Evolutionary conservation across 2,888 invertebrate genomes (phyloP), one percentile per base, ranked within the genome.

Genomic region (Aphrophora alni): DNA sequence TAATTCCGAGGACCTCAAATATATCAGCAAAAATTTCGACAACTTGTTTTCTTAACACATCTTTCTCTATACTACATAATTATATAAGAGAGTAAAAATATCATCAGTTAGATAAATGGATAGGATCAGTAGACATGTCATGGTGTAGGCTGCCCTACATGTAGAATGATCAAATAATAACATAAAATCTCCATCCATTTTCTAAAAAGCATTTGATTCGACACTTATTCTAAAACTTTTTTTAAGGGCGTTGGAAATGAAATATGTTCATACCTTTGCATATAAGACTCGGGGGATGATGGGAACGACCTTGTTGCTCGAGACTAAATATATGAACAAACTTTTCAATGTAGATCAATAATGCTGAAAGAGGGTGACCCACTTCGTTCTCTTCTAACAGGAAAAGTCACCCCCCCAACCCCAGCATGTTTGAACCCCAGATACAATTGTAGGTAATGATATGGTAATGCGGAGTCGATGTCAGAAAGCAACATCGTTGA

Each of bases 331-430:
- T 59, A 21, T 59, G 59, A 59, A 59, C 59, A 59, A 59, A 59
- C 21, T 44, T 17, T 59, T 59, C 21, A 59, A 59, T 59, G 59
- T n/a, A 8, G 59, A 59, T 59, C 59, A 59, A 59, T 59, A 59
- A 59, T 12, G 59, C 59, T 59, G 59, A 59, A 59, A 59, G 59
- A 59, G 59, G 59, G 59, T 59, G 59, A 59, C 59, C 59, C 59
- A 59, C 21, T 59, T 59, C 59, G 59, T 59, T 21, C 21, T n/a
- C 21, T 59, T 0, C 59, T 21, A 59, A 59, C n/a, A n/a, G 21
- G 59, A 59, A 59, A 59, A 21, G n/a, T 21, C n/a, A 21, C 59
- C 59, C 59, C 59, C n/a, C 8, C 44, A 5, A 12, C 59, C 14
- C 14, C 44, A 14, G 10, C 44, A 10, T 5, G 14, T 10, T 14